Conservation (phyloP, 2,113 vertebrate species). For the Corythornis vintsioides region DNA sequence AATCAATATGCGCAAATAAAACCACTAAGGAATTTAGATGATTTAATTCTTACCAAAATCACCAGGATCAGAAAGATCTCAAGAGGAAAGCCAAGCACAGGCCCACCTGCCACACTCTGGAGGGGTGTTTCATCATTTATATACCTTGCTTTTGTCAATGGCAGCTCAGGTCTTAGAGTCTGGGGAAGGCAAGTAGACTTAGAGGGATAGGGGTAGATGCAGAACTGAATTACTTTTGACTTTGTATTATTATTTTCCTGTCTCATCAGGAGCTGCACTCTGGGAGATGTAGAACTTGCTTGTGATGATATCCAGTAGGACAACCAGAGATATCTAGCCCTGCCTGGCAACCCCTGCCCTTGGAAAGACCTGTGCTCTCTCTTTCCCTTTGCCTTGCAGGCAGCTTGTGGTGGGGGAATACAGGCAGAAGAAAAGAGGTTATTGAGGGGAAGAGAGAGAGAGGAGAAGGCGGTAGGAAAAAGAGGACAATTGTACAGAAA, state of each 20-base stretch:
- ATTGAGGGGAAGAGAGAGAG: background rate
- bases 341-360: background rate
- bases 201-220: rapidly evolving
- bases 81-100: background rate
- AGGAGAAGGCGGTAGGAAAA: background rate
- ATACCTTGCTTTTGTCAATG: background rate
- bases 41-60: background rate
- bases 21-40: background rate
- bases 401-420: background rate
- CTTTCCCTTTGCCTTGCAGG: rapidly evolving
- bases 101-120: background rate
- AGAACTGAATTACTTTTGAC: background rate
- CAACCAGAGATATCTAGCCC: background rate
- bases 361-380: background rate
- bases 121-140: background rate
- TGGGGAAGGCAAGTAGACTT: background rate
- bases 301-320: background rate
- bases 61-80: background rate
- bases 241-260: background rate
- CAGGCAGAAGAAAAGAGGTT: background rate
- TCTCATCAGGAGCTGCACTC: background rate
- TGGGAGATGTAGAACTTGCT: background rate
- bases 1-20: constrained; percentile 16
- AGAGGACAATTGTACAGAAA: background rate
- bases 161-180: background rate